Conservation (phyloP, 2,888 invertebrate genomes). For the Dilophus febrilis region DNA sequence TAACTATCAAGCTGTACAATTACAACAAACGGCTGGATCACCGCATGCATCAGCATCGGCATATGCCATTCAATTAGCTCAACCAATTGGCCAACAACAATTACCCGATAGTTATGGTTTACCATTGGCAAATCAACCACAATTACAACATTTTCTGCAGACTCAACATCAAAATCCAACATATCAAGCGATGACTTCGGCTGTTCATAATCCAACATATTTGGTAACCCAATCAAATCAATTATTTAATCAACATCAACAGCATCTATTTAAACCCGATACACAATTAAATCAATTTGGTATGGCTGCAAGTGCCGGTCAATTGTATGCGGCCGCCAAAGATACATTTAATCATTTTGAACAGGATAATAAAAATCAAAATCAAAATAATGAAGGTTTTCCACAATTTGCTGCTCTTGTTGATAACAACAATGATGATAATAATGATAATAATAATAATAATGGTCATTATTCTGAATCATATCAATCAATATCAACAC, state of each 20-base stretch:
- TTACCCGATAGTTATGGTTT: constrained; percentile 33
- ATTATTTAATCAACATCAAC: constrained; percentile 26
- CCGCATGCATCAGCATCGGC: constrained; percentile 14
- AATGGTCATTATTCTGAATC: too few relatives aligned
- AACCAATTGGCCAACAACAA: constrained; percentile 28
- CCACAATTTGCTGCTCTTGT: constrained; percentile 19
- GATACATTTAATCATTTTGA: constrained; percentile 26
- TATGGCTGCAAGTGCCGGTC: too few relatives aligned
- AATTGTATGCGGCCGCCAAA: too few relatives aligned
- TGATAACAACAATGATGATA: constrained; percentile 9
- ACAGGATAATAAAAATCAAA: neutral
- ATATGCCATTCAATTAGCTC: constrained; percentile 23
- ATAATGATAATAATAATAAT: neutral
- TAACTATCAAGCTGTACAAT: neutral
- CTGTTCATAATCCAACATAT: constrained; percentile 28
- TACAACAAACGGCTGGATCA: constrained; percentile 1
- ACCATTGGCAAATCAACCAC: constrained; percentile 29
- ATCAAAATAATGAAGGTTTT: constrained; percentile 14
- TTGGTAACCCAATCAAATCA: constrained; percentile 29
- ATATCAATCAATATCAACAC: too few relatives aligned
- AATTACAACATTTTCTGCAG: constrained; percentile 24
- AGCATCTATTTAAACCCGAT: constrained; percentile 35
- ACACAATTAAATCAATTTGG: too few relatives aligned
- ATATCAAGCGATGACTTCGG: constrained; percentile 19
- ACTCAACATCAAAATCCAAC: constrained; percentile 19